Base-by-base conservation (phyloP, 2,797 vertebrate species). In the Mallotus villosus region DNA sequence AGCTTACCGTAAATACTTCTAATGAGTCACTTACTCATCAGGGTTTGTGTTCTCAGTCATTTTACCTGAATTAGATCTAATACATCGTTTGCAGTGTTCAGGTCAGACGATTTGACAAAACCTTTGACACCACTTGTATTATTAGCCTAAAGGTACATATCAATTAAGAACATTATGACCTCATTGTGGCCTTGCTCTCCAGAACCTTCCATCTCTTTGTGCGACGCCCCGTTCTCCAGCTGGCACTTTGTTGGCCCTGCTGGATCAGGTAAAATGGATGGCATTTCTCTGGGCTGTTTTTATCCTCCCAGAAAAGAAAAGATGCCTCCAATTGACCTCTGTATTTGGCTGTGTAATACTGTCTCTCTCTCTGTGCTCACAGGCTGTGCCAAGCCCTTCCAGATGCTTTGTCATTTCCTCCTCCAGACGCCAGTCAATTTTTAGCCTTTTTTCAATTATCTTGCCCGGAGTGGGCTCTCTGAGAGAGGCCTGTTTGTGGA, bases 401-500 rank as follows among this genome's bases (percentile, higher is more conserved):
- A 88, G 82, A 89, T 88, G 85, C 87, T 90, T 85, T 79, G 87
- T 88, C 85, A 79, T 86, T 84, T 87, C 74, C 72, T 82, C 82
- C 79, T 81, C 84, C 71, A 78, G 78, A 72, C 81, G 73, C 78
- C 76, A 83, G 80, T 87, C 84, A 85, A 87, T 91, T 87, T 82
- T 85, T 74, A 73, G 73, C 69, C 27, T 83, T 76, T 72, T 71
- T 80, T 68, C 84, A 85, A 83, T 87, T 81, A 87, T 89, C 79
- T 84, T 75, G 73, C 77, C 77, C 72, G 75, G 9, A 84, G 81
- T 68, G 25, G 70, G 75, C 71, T 61, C 78, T 83, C 67, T 78
- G 79, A 86, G 79, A 83, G 75, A 83, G 75, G 81, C 78, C 75
- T 82, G 87, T 91, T 89, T 90, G 87, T 88, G 79, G 78, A 82